These are phyloP conservation scores for Paramisgurnus dabryanus DNA, from an alignment of 2,113 vertebrate genomes.

Conservation along the genomic window DNA sequence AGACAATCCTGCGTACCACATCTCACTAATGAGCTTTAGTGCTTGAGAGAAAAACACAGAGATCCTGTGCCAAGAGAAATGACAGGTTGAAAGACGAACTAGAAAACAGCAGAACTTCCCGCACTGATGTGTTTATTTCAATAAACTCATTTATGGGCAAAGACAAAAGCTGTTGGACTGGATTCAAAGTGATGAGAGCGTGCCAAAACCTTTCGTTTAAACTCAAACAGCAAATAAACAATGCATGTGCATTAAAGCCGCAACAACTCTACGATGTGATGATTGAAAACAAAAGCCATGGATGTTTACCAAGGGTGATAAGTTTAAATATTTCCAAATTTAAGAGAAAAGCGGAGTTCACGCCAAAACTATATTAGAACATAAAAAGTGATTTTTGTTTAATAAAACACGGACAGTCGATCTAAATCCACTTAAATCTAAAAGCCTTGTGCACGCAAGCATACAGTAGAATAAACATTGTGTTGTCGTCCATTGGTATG, in stretches of 20 bases:
- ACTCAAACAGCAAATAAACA: constrained; percentile 8
- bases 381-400: too few relatives aligned
- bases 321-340: too few relatives aligned
- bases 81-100: neutral
- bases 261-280: neutral
- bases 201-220: neutral
- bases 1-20: constrained; percentile 7
- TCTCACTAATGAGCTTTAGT: constrained; percentile 49
- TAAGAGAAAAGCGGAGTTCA: too few relatives aligned
- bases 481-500: too few relatives aligned
- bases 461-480: too few relatives aligned
- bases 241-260: neutral
- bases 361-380: too few relatives aligned
- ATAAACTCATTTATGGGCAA: neutral
- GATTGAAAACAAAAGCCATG: neutral
- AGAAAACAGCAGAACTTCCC: constrained; percentile 15
- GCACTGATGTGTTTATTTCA: too few relatives aligned
- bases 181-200: neutral
- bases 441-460: too few relatives aligned
- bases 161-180: constrained; percentile 6
- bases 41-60: constrained; percentile 33
- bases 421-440: too few relatives aligned
- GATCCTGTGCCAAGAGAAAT: constrained; percentile 11
- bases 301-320: neutral
- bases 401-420: too few relatives aligned